Base-by-base conservation (phyloP, 2,113 vertebrate genomes). In the Columba janthina region DNA sequence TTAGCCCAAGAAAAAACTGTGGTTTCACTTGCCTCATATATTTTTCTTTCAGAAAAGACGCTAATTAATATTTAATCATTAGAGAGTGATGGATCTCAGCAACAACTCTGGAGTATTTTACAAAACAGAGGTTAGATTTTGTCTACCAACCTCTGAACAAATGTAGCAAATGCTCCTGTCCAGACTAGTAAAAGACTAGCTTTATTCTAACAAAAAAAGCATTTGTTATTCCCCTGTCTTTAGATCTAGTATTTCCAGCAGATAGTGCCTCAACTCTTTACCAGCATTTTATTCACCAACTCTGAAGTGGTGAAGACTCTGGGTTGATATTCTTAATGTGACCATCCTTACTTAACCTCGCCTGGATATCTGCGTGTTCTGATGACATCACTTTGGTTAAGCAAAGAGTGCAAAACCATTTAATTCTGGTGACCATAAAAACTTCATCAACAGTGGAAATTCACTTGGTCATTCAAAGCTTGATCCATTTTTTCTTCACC, bases 321-420 rank as follows among this genome's bases (percentile, higher is more conserved):
- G 12, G 15, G 18, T 15, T 58, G 36, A 58, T 40, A 60, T 34
- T 50, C 28, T 19, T 66, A 61, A 12, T 17, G 9, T 15, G 57
- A 62, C 9, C 38, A 71, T 38, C 46, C 38, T 79, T 54, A 64
- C 0, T 0, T 13, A 71, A 51, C 7, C 15, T 31, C 2, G 2
- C 31, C 74, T 25, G 19, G 29, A 10, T 51, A 58, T 21, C 26
- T n/a, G 8, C 20, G 32, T 0, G 0, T 58, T 70, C 61, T 60
- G 42, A 44, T 50, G 9, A 6, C 34, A 20, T 26, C 15, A 9
- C 17, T 81, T 86, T 40, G 26, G 11, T 54, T 46, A 66, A 54
- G 34, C 15, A 24, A 18, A 3, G 21, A 82, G 6, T 11, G 44
- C 12, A 85, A 90, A 80, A 53, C 0, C 12, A 51, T 29, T 44